Evolutionary conservation across 1,140 invertebrate species (phyloP), one percentile per base, ranked within the genome.

Genomic region (Dysdera silvatica): DNA sequence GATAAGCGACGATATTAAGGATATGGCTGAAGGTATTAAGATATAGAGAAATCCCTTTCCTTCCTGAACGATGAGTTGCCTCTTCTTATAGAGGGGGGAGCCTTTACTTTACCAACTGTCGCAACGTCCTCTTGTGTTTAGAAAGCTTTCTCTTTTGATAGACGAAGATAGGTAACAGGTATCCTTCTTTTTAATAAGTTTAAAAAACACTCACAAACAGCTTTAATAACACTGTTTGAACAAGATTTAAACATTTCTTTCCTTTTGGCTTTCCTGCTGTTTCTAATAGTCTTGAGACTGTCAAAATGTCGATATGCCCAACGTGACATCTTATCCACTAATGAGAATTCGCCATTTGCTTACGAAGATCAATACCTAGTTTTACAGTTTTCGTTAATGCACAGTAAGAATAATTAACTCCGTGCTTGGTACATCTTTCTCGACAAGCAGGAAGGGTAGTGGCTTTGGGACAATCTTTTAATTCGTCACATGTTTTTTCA

Each of bases 111-210:
- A 40, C 35, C 24, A 51, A 10, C 28, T 43, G 53, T 24, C 59
- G 16, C 35, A 61, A 43, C n/a, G 4, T 54, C 6, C 0, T n/a
- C 26, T 54, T 61, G 29, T n/a, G 47, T 10, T 26, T n/a, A 43
- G 2, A 3, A 5, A 61, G 18, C 35, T 37, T 20, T 24, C 33
- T 43, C 26, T 45, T 53, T 18, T 16, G 18, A 3, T 37, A n/a
- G n/a, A n/a, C n/a, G n/a, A n/a, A n/a, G 28, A 18, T 45, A 43
- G 28, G 26, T 33, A 12, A 61, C 4, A 16, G 49, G 29, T 14
- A 61, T 40, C 16, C 47, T 61, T 33, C 59, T 51, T 35, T 45
- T 24, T 40, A 54, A 23, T 26, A 45, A n/a, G 47, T 61, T 61
- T 16, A 61, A 31, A 10, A 29, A 28, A 28, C 59, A 61, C 47